Conservation (phyloP, 2,888 invertebrate genomes). For the Tetropium fuscum region DNA sequence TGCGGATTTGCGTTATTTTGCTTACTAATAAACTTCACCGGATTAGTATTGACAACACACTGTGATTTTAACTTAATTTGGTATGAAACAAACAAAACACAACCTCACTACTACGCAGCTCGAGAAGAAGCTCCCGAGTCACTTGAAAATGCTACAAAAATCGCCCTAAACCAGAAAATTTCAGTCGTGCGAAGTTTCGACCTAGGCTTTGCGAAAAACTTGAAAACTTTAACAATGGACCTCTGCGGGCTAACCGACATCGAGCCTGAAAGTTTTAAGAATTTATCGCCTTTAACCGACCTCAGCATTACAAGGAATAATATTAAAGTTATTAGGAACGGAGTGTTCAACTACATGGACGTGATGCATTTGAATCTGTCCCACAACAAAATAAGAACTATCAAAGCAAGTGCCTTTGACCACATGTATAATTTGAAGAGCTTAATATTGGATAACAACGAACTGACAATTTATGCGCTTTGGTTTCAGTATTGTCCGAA, state of each 20-base stretch:
- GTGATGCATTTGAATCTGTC: constrained; percentile 51
- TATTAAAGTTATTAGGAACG: constrained; percentile 47
- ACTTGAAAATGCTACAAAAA: constrained; percentile 45
- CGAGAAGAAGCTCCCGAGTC: constrained; percentile 45
- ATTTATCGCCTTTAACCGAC: constrained; percentile 44
- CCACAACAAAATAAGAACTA: constrained; percentile 48
- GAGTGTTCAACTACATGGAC: constrained; percentile 49
- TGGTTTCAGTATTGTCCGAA: constrained; percentile 52
- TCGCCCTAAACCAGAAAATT: constrained; percentile 50
- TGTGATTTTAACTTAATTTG: constrained; percentile 48
- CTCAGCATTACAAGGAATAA: constrained; percentile 51
- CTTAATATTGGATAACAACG: constrained; percentile 53
- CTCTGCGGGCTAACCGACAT: constrained; percentile 51
- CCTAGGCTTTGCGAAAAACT: constrained; percentile 47
- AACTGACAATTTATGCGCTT: constrained; percentile 47
- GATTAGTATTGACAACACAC: constrained; percentile 26
- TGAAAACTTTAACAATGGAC: constrained; percentile 48
- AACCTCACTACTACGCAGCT: constrained; percentile 44
- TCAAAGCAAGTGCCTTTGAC: constrained; percentile 52
- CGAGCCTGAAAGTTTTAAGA: constrained; percentile 47
- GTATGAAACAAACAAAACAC: constrained; percentile 41
- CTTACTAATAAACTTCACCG: constrained; percentile 19
- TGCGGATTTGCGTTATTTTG: constrained; percentile 21
- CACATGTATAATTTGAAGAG: constrained; percentile 48
- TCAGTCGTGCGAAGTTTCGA: constrained; percentile 48